Conservation (phyloP, 1,140 invertebrate species). For the Megathymus violae region DNA sequence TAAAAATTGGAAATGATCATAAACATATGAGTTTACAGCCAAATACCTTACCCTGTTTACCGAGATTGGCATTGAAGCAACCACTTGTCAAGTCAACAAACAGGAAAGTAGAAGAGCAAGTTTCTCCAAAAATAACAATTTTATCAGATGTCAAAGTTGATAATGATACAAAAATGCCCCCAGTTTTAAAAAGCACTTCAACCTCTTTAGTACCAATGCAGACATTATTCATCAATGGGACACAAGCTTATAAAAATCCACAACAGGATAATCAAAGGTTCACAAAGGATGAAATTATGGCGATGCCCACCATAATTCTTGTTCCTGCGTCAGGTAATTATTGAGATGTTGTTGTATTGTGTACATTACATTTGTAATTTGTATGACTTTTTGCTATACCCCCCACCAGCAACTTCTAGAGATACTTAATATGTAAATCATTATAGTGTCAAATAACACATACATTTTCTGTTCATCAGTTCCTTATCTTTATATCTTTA, state of each 20-base stretch:
- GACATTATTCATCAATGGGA: conserved; percentile 70
- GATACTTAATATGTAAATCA: too few relatives aligned
- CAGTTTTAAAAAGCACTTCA: conserved; percentile 54
- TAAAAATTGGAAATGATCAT: conserved; percentile 22
- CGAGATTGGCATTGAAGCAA: conserved; percentile 3
- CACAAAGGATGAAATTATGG: conserved; percentile 78
- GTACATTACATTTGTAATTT: too few relatives aligned
- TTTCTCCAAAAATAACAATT: conserved; percentile 60
- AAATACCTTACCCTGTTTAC: conserved; percentile 11
- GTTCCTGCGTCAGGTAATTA: conserved; percentile 65
- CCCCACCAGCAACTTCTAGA: too few relatives aligned
- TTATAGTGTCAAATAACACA: too few relatives aligned
- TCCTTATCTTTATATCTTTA: too few relatives aligned
- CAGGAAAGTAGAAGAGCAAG: conserved; percentile 47
- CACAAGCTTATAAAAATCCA: conserved; percentile 57
- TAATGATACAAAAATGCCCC: conserved; percentile 43
- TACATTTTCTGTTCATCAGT: too few relatives aligned
- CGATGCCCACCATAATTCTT: conserved; percentile 76
- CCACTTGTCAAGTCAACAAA: conserved; percentile 24
- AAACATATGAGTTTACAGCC: conserved; percentile 17
- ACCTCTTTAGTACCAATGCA: conserved; percentile 63
- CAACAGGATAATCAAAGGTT: conserved; percentile 42
- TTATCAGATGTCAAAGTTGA: conserved; percentile 74
- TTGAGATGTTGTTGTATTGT: background rate
- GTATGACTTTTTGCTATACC: too few relatives aligned